Evolutionary conservation across 2,113 vertebrate genomes (phyloP).

Genomic region (Zapornia atra): DNA sequence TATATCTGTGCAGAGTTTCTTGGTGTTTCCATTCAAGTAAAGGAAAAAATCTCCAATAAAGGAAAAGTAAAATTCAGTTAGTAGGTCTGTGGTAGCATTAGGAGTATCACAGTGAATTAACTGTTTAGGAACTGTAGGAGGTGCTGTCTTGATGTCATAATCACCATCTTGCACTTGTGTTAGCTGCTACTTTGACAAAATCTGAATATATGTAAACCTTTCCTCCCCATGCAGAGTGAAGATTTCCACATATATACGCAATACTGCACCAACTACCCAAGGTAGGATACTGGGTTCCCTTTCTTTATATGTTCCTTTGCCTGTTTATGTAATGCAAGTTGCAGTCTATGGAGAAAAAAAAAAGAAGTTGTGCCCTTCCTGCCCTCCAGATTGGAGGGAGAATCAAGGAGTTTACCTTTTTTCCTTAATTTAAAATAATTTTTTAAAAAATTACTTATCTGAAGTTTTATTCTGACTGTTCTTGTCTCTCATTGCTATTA

Average conservation of each 20-base stretch:
- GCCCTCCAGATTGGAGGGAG: neutral
- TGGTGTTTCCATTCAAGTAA: neutral
- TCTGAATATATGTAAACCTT: neutral
- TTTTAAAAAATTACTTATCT: neutral
- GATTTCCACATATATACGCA: conserved; percentile 96
- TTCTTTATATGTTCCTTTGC: neutral
- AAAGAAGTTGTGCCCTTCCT: neutral
- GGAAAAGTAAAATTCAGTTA: neutral
- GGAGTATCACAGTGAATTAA: neutral
- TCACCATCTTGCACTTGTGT: neutral
- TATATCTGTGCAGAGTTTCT: neutral
- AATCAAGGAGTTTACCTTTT: neutral
- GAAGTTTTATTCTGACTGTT: neutral
- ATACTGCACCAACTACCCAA: conserved; percentile 96
- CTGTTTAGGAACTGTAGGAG: neutral
- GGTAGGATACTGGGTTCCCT: conserved; percentile 71
- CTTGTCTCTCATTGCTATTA: neutral
- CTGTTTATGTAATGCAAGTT: neutral
- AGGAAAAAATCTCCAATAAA: neutral
- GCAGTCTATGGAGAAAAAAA: neutral
- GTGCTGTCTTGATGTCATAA: neutral
- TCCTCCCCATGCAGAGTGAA: conserved; percentile 85
- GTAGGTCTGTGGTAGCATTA: neutral
- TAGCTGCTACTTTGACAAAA: neutral
- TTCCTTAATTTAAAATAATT: neutral